Percentiles rank a stretch among this genome's conserved stretches.
phyloP scores from a whole-genome alignment of 2,888 invertebrate species.

The Quadroppia sp. region DNA sequence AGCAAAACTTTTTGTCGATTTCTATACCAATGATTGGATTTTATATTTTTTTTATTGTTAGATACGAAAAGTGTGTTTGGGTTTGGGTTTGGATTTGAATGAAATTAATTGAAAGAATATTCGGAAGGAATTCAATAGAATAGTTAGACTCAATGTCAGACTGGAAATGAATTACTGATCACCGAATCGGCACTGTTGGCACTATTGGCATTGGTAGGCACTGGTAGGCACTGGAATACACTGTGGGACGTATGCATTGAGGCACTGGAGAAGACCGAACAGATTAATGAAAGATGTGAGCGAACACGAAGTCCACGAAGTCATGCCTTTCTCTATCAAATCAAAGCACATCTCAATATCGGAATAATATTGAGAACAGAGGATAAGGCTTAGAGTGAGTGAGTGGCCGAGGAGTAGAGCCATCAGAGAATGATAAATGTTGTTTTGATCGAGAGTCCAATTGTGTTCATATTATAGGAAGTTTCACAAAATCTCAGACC shows the following conservation, averaged over 20 bases:
- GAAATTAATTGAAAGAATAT: conserved; percentile 30
- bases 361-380: background rate
- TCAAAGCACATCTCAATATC: conserved; percentile 32
- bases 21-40: background rate
- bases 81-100: conserved; percentile 12
- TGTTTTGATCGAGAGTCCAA: conserved; percentile 34
- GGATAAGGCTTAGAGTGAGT: background rate
- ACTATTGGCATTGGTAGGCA: too few relatives aligned
- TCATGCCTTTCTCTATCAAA: conserved; percentile 30
- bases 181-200: background rate
- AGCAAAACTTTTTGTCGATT: background rate
- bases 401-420: background rate
- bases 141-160: background rate
- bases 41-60: background rate
- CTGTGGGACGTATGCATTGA: conserved; percentile 29
- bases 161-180: conserved; percentile 29
- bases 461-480: conserved; percentile 19
- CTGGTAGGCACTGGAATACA: background rate
- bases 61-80: background rate
- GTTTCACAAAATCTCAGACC: conserved; percentile 7
- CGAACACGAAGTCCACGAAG: background rate
- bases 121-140: conserved; percentile 6
- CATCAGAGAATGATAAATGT: conserved; percentile 13
- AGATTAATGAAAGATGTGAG: conserved; percentile 22
- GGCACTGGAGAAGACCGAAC: background rate